Evolutionary conservation across 2,888 invertebrate genomes (phyloP), one percentile per base, ranked within the genome.

Genomic region (Clitarchus hookeri): DNA sequence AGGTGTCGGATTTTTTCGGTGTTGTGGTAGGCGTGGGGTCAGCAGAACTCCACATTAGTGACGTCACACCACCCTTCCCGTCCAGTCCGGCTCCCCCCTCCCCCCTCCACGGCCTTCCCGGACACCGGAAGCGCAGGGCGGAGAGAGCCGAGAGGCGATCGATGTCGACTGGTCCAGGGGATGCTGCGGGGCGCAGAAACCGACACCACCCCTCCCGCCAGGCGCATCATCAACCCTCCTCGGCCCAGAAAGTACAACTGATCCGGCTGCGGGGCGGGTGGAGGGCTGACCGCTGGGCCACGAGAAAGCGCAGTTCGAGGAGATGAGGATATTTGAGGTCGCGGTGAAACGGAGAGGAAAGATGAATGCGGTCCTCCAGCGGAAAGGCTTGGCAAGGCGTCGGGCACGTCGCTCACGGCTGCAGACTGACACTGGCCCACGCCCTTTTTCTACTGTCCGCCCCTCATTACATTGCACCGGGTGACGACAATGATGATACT

Each of bases 261-360:
- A 16, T 48, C 48, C 48, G 16, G 3, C 36, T 4, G 36, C 4
- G 53, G 53, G 53, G 53, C 2, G 53, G 65, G 65, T 53, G 16
- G 65, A 65, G n/a, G 19, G 65, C 0, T 65, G 65, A 65, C 48
- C 48, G 48, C 48, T 48, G 48, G 48, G 16, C 48, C 48, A 8
- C 48, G 48, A 65, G 65, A 23, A n/a, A 48, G 48, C 23, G 65
- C 23, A 65, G 65, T 65, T 36, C 65, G 65, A 65, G 65, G 65
- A 65, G 65, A 65, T 65, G 65, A 65, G 65, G 65, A 65, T n/a
- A 65, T 65, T 65, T 65, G 65, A 65, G 65, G 65, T 65, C 65
- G 65, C 65, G 65, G n/a, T 65, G n/a, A 65, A 65, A 23, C 65
- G 65, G 8, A 65, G 65, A 65, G 23, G 23, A 65, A 65, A 9